A percentile compares a stretch with the other conserved stretches of the same genome.
Conservation (phyloP, 1,140 invertebrate species). For the Maconellicoccus hirsutus region DNA sequence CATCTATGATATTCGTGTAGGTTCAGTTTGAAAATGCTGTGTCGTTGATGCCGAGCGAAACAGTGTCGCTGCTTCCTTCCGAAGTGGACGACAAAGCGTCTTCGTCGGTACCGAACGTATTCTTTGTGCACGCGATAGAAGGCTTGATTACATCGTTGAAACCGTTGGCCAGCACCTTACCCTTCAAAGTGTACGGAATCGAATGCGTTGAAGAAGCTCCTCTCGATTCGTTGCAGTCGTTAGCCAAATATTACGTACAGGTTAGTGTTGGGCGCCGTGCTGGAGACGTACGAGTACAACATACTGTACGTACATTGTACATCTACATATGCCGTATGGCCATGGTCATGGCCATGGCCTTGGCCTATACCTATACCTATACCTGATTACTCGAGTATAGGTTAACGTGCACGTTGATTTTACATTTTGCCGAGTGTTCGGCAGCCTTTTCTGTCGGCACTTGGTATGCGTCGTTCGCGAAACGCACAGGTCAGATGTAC, state of each 20-base stretch:
- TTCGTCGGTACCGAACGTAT: conserved; percentile 41
- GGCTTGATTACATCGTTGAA: conserved; percentile 61
- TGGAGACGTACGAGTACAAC: no score
- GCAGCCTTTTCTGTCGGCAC: no score
- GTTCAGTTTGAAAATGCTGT: conserved; percentile 38
- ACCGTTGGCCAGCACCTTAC: conserved; percentile 53
- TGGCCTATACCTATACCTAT: no score
- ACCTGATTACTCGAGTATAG: no score
- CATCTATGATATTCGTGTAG: conserved; percentile 32
- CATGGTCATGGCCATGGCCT: no score
- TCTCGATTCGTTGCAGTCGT: conserved; percentile 51
- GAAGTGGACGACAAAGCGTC: conserved; percentile 36
- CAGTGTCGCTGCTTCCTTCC: conserved; percentile 46
- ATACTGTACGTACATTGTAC: no score
- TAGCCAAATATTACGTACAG: conserved; percentile 68
- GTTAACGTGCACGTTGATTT: no score
- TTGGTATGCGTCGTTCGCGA: no score
- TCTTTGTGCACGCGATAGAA: conserved; percentile 85
- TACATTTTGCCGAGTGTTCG: no score
- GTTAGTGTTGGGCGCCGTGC: no score
- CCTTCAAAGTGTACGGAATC: conserved; percentile 72
- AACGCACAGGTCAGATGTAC: no score
- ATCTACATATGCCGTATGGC: no score
- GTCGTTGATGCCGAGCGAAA: conserved; percentile 51
- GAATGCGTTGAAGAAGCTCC: conserved; percentile 73